Evolutionary conservation across 1,140 invertebrate genomes (phyloP).

Genomic region (Orius insidiosus): DNA sequence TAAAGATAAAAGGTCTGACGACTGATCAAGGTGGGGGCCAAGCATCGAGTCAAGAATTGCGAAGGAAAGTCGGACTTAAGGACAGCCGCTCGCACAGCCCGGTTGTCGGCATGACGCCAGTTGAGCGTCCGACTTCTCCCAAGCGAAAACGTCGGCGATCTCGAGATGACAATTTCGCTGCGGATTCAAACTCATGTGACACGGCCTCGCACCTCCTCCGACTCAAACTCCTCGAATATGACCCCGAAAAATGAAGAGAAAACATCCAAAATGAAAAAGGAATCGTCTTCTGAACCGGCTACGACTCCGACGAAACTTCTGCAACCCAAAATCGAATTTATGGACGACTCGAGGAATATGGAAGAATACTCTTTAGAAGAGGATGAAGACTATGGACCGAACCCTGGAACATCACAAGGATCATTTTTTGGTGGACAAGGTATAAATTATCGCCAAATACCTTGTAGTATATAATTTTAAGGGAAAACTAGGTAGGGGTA

Average conservation of each 20-base stretch:
- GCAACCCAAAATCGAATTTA: conserved; percentile 58
- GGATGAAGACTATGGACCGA: conserved; percentile 35
- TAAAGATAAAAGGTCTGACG: conserved; percentile 81
- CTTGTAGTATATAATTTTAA: too few relatives aligned
- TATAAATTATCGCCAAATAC: background rate
- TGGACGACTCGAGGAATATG: conserved; percentile 47
- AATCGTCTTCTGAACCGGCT: conserved; percentile 18
- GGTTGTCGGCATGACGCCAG: conserved; percentile 6
- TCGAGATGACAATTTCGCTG: conserved; percentile 5
- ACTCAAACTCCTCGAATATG: background rate
- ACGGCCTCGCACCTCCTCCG: conserved; percentile 5
- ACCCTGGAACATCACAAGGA: conserved; percentile 24
- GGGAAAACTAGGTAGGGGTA: too few relatives aligned
- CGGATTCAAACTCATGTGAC: conserved; percentile 7
- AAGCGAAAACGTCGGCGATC: conserved; percentile 6
- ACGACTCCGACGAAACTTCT: conserved; percentile 12
- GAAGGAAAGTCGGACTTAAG: conserved; percentile 6
- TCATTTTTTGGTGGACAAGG: conserved; percentile 4
- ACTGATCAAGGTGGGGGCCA: conserved; percentile 37
- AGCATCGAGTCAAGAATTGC: conserved; percentile 15
- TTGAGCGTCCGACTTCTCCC: conserved; percentile 2
- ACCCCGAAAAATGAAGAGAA: conserved; percentile 6
- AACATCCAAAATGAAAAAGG: conserved; percentile 20
- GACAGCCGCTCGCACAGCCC: conserved; percentile 2
- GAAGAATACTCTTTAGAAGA: conserved; percentile 68